Base-by-base conservation (phyloP, 1,140 invertebrate genomes). In the Temnothorax curvispinosus region DNA sequence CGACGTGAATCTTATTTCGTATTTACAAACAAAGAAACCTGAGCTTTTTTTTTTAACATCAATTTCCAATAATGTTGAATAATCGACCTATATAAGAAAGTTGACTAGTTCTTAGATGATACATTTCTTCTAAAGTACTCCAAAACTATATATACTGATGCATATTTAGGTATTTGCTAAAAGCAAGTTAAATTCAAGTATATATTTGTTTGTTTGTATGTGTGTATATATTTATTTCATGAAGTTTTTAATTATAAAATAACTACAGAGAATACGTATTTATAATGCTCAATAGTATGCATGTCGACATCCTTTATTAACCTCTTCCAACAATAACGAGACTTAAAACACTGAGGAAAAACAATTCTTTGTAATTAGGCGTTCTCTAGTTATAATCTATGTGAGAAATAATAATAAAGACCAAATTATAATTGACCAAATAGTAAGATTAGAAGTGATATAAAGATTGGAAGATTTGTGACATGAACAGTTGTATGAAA, bases 1-100 rank as follows among this genome's bases (percentile, higher is more conserved):
- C 89, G 18, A 91, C 92, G 35, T 95, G 92, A 94, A 84, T 86
- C 52, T 84, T 76, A 15, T 76, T 41, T 47, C 18, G 0, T 32
- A 35, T 82, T 60, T 74, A 56, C 18, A 60, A 74, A 0, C 13
- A 44, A 72, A 52, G 6, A 18, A 44, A 27, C 0, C 27, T 35
- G 21, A 41, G 8, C 11, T 54, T 54, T 50, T 41, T 41, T 71
- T 81, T 52, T 38, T 6, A 38, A 32, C 8, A 38, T 41, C 8
- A 32, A 58, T 56, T 44, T 56, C 7, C 21, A 81, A 0, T 71
- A 69, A 71, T 54, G 35, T 67, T 65, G 15, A 80, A 81, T 21
- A 56, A 60, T 60, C 41, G 9, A 74, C 18, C 7, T 84, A 69
- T 35, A 44, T 72, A 54, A 69, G 15, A 60, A 60, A n/a, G 41